Conservation (phyloP, 2,888 invertebrate genomes). For the Caradrina kadenii region DNA sequence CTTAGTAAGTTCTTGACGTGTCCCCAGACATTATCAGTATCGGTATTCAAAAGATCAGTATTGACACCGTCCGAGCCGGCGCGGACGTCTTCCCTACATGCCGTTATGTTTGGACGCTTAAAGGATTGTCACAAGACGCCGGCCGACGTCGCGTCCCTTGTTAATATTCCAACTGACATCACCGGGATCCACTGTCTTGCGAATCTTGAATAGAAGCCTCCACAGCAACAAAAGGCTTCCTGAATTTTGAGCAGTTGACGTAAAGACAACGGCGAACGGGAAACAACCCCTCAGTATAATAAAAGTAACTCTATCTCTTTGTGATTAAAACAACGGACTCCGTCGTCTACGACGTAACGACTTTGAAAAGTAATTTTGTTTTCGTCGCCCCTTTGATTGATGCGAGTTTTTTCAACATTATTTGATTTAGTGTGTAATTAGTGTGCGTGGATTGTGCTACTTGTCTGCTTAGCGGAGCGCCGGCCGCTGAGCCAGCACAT, state of each 20-base stretch:
- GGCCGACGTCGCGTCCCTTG: slow-evolving; percentile 78
- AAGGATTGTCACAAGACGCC: slow-evolving; percentile 76
- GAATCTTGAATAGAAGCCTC: slow-evolving; percentile 83
- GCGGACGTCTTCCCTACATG: slow-evolving; percentile 25
- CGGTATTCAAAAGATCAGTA: slow-evolving; percentile 66
- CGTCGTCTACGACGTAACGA: slow-evolving; percentile 56
- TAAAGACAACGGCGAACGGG: slow-evolving; percentile 71
- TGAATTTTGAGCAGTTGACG: slow-evolving; percentile 83
- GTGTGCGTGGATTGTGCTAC: slow-evolving; percentile 67
- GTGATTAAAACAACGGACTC: slow-evolving; percentile 70
- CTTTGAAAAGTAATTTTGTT: slow-evolving; percentile 68
- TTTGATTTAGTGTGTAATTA: slow-evolving; percentile 70
- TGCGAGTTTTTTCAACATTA: slow-evolving; percentile 58
- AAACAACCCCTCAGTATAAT: slow-evolving; percentile 68
- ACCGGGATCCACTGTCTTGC: slow-evolving; percentile 80
- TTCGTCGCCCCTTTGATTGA: slow-evolving; percentile 62
- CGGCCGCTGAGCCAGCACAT: slow-evolving; percentile 71
- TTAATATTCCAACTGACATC: slow-evolving; percentile 85
- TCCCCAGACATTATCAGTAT: slow-evolving; percentile 61
- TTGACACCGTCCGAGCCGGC: slow-evolving; percentile 61
- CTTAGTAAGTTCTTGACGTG: slow-evolving; percentile 40
- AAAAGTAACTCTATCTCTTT: slow-evolving; percentile 74
- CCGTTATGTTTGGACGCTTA: slow-evolving; percentile 68
- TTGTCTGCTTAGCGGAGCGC: slow-evolving; percentile 72
- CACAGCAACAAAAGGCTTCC: slow-evolving; percentile 81